Conservation (phyloP, 2,797 vertebrate genomes). For the Gouania willdenowi region DNA sequence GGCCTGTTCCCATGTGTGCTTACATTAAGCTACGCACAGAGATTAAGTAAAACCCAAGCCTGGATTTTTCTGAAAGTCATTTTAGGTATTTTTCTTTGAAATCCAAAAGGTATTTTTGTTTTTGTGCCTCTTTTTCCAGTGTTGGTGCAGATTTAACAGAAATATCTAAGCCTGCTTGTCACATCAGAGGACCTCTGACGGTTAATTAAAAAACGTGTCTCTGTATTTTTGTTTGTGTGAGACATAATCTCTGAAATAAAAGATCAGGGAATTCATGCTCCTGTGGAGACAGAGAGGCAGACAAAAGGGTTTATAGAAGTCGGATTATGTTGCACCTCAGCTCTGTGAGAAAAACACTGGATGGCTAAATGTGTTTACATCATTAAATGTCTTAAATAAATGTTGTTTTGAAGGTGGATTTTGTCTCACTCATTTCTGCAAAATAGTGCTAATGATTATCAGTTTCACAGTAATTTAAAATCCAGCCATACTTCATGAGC, state of each 20-base stretch:
- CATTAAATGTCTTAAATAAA: no score
- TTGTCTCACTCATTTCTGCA: no score
- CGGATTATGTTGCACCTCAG: not conserved
- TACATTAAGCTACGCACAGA: constrained; percentile 36
- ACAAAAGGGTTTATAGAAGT: not conserved
- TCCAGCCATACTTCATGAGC: no score
- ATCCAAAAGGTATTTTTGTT: constrained; percentile 2
- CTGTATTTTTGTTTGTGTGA: constrained; percentile 32
- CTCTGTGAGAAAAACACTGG: no score
- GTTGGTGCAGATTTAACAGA: not conserved
- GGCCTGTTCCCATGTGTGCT: constrained; percentile 29
- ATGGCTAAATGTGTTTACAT: no score
- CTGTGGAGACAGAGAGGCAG: not conserved
- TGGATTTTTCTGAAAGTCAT: not conserved
- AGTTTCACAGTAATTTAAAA: no score
- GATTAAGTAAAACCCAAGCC: constrained; percentile 14
- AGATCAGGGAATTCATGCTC: constrained; percentile 11
- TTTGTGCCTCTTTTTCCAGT: not conserved
- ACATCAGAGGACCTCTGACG: constrained; percentile 25
- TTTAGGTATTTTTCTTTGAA: constrained; percentile 1
- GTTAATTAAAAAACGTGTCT: constrained; percentile 43
- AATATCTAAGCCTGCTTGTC: constrained; percentile 9
- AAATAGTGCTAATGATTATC: no score
- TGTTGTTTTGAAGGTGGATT: no score
- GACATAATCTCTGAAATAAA: constrained; percentile 43